Evolutionary conservation across 2,888 invertebrate genomes (phyloP).

Genomic region (Fragum fragum): DNA sequence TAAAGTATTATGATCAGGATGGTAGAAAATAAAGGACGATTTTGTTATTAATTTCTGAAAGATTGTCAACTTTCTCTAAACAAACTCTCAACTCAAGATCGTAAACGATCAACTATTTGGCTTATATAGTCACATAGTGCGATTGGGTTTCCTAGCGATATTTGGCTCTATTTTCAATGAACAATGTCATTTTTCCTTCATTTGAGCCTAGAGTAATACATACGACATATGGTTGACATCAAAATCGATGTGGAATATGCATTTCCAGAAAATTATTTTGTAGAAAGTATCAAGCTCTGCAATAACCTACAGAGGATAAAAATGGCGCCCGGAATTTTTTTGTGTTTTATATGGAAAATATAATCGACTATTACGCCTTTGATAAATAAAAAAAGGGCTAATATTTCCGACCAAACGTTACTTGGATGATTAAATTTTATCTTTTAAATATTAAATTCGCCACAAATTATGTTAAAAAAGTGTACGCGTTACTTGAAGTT

Average conservation of each 20-base stretch:
- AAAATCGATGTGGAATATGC: not conserved
- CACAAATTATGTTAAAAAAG: not conserved
- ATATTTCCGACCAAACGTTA: conserved; percentile 30
- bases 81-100: not conserved
- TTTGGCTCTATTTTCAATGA: conserved; percentile 4
- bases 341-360: conserved; percentile 63
- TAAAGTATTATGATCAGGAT: too few relatives aligned
- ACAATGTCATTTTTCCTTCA: conserved; percentile 5
- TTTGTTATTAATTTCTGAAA: not conserved
- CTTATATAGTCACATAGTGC: not conserved
- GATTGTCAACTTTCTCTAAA: not conserved
- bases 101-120: not conserved
- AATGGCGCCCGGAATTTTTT: conserved; percentile 60
- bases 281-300: not conserved
- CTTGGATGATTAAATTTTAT: conserved; percentile 51
- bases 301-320: conserved; percentile 2
- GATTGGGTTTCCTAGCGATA: not conserved
- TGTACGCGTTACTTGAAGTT: conserved; percentile 41
- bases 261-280: conserved; percentile 26
- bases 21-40: too few relatives aligned
- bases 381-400: not conserved
- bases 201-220: conserved; percentile 6
- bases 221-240: not conserved
- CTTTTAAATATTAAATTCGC: conserved; percentile 19
- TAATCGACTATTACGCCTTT: conserved; percentile 32